Evolutionary conservation across 1,140 invertebrate species (phyloP), one percentile per base, ranked within the genome.

Genomic region (Elymnias hypermnestra): DNA sequence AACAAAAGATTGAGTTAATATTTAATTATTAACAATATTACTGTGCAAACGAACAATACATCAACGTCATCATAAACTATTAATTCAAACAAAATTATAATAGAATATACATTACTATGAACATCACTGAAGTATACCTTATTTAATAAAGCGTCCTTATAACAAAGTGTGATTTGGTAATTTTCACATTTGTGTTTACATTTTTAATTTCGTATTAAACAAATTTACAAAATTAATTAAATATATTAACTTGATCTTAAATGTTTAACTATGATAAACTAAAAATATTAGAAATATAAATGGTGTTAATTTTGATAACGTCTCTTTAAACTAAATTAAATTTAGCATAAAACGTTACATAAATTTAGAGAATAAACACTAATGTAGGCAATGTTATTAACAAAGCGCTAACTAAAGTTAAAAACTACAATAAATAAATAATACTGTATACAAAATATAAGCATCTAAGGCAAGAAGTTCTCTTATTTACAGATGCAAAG

Each of bases 61-160:
- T 71, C 69, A 79, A 82, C 77, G 50, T 65, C 59, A 65, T 68
- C 52, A 79, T 82, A 82, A 78, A 82, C 67, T 79, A 77, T 78
- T 42, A 52, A 74, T 63, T 72, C 68, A 77, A 82, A 82, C 77
- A 78, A 73, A 75, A 74, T 74, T 67, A 57, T 45, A 60, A 63
- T 69, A 72, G 48, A 75, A 72, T 73, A 66, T 67, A 68, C 49
- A 63, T 57, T 51, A 58, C 38, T 40, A 63, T 55, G 64, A 67
- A 70, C 54, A 66, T 67, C 65, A 67, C 57, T 69, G 36, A 28
- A 36, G 21, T 38, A 56, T 55, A 56, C n/a, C 12, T 1, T 13
- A 44, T 43, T 51, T 43, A 35, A 53, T 54, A 44, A 37, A 12
- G 13, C 5, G 2, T 36, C n/a, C 9, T 19, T 53, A 46, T 41